A percentile compares a stretch with the other conserved stretches of the same genome.
These are phyloP conservation scores for Myotis davidii DNA, from an alignment of 2,113 vertebrate genomes.

Conservation along the genomic window DNA sequence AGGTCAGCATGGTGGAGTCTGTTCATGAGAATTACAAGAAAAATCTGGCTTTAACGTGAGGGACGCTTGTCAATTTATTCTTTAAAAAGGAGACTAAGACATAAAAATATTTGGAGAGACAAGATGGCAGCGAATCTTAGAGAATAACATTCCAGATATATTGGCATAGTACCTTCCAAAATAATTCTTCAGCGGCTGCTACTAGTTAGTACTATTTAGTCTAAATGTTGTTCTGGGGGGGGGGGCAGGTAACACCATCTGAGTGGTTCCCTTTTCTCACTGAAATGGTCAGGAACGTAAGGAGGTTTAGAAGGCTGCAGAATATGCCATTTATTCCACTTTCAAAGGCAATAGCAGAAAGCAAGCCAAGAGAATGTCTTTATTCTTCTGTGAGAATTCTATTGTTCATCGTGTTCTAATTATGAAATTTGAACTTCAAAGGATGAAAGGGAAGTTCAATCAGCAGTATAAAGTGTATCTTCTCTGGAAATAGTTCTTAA, in stretches of 20 bases:
- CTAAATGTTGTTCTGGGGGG: constrained; percentile 55
- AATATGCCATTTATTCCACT: constrained; percentile 76
- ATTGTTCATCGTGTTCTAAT: constrained; percentile 83
- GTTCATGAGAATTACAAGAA: neutral
- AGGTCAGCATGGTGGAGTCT: neutral
- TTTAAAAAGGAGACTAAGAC: neutral
- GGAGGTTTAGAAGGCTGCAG: constrained; percentile 77
- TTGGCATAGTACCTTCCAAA: constrained; percentile 69
- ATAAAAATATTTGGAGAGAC: neutral
- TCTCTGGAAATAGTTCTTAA: constrained; percentile 79
- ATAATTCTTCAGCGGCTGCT: constrained; percentile 61
- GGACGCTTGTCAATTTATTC: neutral
- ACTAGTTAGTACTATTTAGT: neutral
- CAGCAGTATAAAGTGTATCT: constrained; percentile 59
- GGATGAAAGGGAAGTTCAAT: constrained; percentile 73
- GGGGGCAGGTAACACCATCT: constrained; percentile 55
- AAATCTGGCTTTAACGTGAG: neutral
- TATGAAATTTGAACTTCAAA: constrained; percentile 83
- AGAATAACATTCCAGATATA: constrained; percentile 43
- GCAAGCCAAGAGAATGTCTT: constrained; percentile 73
- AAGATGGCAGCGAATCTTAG: neutral
- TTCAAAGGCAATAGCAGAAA: constrained; percentile 79
- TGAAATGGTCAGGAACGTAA: constrained; percentile 79
- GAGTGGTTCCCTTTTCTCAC: constrained; percentile 67
- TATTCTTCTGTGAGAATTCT: constrained; percentile 76